These are phyloP conservation scores for Temnothorax curvispinosus DNA, from an alignment of 1,140 invertebrate genomes.

Conservation along the genomic window DNA sequence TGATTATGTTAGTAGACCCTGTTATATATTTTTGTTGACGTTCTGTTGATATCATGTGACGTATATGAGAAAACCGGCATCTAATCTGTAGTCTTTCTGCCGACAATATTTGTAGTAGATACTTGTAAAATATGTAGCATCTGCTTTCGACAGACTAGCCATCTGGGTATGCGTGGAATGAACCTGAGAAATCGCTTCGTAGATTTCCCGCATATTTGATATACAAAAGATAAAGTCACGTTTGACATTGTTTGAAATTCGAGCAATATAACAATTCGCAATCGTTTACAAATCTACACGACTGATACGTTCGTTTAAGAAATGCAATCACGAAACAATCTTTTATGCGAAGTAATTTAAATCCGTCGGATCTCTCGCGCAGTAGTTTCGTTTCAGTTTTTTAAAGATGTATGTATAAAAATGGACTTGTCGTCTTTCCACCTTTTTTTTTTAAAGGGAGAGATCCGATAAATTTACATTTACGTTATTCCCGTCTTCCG, in stretches of 20 bases:
- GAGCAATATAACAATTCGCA: background rate
- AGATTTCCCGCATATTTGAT: background rate
- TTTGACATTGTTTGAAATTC: background rate
- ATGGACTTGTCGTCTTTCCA: background rate
- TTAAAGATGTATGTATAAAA: background rate
- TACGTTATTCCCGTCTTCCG: background rate
- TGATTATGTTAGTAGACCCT: too few species aligned
- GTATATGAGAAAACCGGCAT: too few species aligned
- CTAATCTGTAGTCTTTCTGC: too few species aligned
- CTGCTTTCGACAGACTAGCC: too few species aligned
- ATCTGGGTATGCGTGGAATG: too few species aligned
- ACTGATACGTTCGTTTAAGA: background rate
- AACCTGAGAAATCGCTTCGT: background rate
- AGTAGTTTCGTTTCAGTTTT: background rate
- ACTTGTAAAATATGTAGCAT: too few species aligned
- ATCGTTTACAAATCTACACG: background rate
- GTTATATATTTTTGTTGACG: too few species aligned
- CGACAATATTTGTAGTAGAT: too few species aligned
- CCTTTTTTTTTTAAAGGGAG: background rate
- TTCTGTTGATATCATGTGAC: too few species aligned
- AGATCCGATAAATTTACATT: slow-evolving; percentile 2
- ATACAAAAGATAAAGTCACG: too few species aligned
- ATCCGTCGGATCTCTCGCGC: background rate
- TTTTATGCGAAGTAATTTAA: slow-evolving; percentile 1
- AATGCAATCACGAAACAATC: background rate